These are phyloP conservation scores for Synergus japonicus DNA, from an alignment of 2,888 invertebrate species.

Conservation along the genomic window DNA sequence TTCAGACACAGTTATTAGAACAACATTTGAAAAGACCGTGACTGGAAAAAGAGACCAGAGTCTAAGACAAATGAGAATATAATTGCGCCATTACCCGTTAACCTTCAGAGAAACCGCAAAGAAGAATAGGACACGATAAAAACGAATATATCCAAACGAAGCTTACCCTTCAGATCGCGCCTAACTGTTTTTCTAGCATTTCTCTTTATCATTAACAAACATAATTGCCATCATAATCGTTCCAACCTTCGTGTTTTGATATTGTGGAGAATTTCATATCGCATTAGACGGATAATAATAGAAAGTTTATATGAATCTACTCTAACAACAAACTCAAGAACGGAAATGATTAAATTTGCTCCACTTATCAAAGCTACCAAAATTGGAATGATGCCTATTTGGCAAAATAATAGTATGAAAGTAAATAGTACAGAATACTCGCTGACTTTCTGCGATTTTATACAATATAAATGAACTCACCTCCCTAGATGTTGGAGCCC, in stretches of 20 bases:
- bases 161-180: slow-evolving; percentile 35
- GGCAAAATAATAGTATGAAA: too few species aligned
- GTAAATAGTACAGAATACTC: not conserved
- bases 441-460: not conserved
- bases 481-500: slow-evolving; percentile 77
- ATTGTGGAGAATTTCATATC: slow-evolving; percentile 24
- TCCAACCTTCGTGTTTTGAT: slow-evolving; percentile 21
- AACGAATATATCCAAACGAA: slow-evolving; percentile 31
- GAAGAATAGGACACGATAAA: slow-evolving; percentile 40
- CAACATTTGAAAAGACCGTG: slow-evolving; percentile 12
- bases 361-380: too few species aligned
- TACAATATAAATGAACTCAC: slow-evolving; percentile 55
- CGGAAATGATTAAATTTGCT: not conserved
- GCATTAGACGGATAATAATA: slow-evolving; percentile 12
- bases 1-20: not conserved
- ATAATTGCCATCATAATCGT: slow-evolving; percentile 37
- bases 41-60: slow-evolving; percentile 28
- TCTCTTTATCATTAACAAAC: slow-evolving; percentile 35
- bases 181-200: slow-evolving; percentile 38
- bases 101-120: slow-evolving; percentile 38
- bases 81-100: slow-evolving; percentile 37
- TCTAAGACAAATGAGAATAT: slow-evolving; percentile 42
- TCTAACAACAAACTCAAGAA: not conserved
- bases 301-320: not conserved
- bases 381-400: too few species aligned